Evolutionary conservation across 2,113 vertebrate genomes (phyloP).

Genomic region (Coptodon bakossiorum): DNA sequence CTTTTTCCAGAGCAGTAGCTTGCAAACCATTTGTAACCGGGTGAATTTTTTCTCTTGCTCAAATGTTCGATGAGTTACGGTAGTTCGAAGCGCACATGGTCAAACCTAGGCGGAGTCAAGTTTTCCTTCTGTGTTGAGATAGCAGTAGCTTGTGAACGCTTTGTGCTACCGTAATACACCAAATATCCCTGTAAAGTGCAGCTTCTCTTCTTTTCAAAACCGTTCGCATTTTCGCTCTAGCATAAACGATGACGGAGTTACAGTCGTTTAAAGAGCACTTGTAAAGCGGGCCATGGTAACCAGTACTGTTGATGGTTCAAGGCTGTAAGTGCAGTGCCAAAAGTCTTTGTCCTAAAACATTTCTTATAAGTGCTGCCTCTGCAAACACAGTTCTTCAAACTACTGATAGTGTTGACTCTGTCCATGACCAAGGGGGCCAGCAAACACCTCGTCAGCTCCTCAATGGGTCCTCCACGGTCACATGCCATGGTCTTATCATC

Average conservation of each 20-base stretch:
- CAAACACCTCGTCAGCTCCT: not conserved
- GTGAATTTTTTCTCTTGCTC: not conserved
- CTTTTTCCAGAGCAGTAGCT: not conserved
- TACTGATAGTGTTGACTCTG: not conserved
- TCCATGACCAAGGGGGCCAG: not conserved
- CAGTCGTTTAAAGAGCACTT: not conserved
- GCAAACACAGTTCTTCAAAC: not conserved
- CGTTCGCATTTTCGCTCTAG: not conserved
- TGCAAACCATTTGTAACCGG: not conserved
- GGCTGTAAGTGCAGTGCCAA: not conserved
- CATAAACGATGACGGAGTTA: not conserved
- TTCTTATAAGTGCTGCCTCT: not conserved
- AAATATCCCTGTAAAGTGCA: not conserved
- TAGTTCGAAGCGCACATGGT: not conserved
- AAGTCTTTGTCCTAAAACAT: not conserved
- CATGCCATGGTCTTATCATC: conserved; percentile 48
- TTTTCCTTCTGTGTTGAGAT: not conserved
- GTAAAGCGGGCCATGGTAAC: not conserved
- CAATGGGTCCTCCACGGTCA: not conserved
- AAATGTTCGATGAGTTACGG: not conserved
- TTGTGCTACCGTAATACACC: not conserved
- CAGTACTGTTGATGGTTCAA: not conserved
- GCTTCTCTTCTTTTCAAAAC: not conserved
- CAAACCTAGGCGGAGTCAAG: not conserved
- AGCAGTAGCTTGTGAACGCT: not conserved